Evolutionary conservation across 35 echinoderm and acorn worm species (phyloP), one percentile per base, ranked within the genome.

Genomic region (Heliocidaris tuberculata): DNA sequence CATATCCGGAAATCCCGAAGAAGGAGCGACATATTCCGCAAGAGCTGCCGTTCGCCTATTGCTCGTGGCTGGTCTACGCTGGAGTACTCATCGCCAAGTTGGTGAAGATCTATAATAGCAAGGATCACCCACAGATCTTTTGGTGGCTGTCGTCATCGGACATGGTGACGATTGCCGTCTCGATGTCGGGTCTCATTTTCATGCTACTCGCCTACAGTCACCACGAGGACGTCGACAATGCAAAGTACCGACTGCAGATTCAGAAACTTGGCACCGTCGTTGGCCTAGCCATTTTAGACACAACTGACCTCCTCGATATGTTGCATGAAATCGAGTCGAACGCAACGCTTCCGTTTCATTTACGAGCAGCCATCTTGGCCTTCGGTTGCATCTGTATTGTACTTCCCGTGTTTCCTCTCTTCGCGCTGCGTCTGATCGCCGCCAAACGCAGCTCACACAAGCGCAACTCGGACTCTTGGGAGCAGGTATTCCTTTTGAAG

Each of bases 381-480:
- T 96, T 98, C 59, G 95, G 96, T 13, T 98, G 97, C 59, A 96
- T 98, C 85, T 96, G 96, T 89, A 94, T 98, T 50, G 88, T 96
- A 71, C 91, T 98, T 85, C 97, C 97, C 31, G 90, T 95, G 9
- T 93, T 95, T 89, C 96, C 97, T 47, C 96, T 98, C 35, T 95
- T 98, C 47, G 96, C 96, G 9, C 93, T 96, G 7, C 91, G 97
- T 27, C 88, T 96, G 7, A 94, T 98, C 32, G 94, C 95, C 9
- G 87, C 93, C 30, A 86, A 95, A 50, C 96, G 86, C 11, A 93
- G 91, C 91, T 47, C 91, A 48, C 91, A 93, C 47, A 32, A 48
- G 47, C 91, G 91, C 9, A 95, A 95, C 32, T 30, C 86, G 32
- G 86, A 94, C 19, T 88, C 85, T 9, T 97, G 94, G 92, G 96